Base-by-base conservation (phyloP, 2,888 invertebrate species). In the Neoaliturus tenellus region DNA sequence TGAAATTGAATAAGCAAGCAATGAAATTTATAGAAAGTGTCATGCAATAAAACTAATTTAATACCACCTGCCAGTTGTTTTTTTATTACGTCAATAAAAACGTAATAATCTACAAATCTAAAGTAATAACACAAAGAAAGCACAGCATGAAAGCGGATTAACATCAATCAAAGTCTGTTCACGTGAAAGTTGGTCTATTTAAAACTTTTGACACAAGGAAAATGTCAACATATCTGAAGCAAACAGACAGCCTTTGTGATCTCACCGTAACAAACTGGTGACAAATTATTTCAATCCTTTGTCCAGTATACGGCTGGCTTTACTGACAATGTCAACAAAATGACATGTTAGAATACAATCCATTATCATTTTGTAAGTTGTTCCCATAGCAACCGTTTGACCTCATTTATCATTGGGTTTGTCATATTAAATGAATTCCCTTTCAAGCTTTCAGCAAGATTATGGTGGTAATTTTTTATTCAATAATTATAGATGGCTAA, bases 201-300 rank as follows among this genome's bases (percentile, higher is more conserved):
- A 28, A 62, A 55, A 62, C 28, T 17, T 10, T 62, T 31, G 5
- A 25, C 25, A 55, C 23, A 55, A 5, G 25, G 55, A 55, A 55
- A 55, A 25, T 62, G n/a, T 12, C 20, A 55, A 55, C 20, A 12
- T 62, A 28, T 31, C 14, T 3, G 14, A 62, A 28, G 28, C 3
- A 55, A 25, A 62, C 17, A 31, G 62, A 62, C 62, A 62, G 62
- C 14, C 62, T 51, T 51, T 51, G 31, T 62, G 28, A 28, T 28
- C 17, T 20, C 25, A 55, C 1, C 5, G 55, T 55, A 23, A 23
- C 28, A 62, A 62, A 62, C 62, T 62, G 12, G 62, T 20, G 62
- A 62, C 62, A 62, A 62, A 62, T 62, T 62, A 62, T 62, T 62
- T 62, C 28, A 62, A 62, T 62, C 62, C 62, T 62, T 62, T 62